phyloP scores from a whole-genome alignment of 1,140 invertebrate genomes.

The Agraylea sexmaculata region DNA sequence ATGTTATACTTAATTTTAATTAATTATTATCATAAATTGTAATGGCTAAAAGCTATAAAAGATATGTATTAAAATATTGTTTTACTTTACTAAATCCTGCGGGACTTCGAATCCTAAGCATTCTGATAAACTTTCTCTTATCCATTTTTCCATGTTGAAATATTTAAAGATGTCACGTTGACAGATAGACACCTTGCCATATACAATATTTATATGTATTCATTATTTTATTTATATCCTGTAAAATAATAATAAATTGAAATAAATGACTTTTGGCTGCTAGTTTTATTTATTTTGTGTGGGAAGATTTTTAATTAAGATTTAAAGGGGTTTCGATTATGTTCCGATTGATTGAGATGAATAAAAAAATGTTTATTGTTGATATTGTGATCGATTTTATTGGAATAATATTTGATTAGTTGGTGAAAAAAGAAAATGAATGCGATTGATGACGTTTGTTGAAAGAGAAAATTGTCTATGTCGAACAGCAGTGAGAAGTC shows the following conservation, averaged over 20 bases:
- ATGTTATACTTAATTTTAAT: constrained; percentile 5
- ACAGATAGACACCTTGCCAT: constrained; percentile 7
- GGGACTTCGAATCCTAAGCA: constrained; percentile 52
- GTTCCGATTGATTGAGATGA: no score
- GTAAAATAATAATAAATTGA: constrained; percentile 38
- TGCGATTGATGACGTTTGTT: no score
- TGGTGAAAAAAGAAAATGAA: no score
- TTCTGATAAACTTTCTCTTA: constrained; percentile 41
- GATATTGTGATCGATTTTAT: no score
- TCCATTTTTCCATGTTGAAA: constrained; percentile 47
- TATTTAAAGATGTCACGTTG: no score
- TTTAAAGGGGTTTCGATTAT: no score
- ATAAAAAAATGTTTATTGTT: no score
- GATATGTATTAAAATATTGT: constrained; percentile 9
- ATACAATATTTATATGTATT: constrained; percentile 20
- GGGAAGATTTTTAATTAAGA: no score
- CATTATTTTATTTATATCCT: constrained; percentile 32
- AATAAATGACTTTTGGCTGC: constrained; percentile 32
- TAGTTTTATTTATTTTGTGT: constrained; percentile 37
- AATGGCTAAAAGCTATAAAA: constrained; percentile 1
- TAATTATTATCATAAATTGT: constrained; percentile 4
- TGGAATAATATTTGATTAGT: no score
- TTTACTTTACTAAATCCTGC: constrained; percentile 51
- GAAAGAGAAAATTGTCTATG: no score
- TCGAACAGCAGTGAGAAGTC: no score